Base-by-base conservation (phyloP, 2,797 vertebrate genomes). In the Oryzias sinensis region DNA sequence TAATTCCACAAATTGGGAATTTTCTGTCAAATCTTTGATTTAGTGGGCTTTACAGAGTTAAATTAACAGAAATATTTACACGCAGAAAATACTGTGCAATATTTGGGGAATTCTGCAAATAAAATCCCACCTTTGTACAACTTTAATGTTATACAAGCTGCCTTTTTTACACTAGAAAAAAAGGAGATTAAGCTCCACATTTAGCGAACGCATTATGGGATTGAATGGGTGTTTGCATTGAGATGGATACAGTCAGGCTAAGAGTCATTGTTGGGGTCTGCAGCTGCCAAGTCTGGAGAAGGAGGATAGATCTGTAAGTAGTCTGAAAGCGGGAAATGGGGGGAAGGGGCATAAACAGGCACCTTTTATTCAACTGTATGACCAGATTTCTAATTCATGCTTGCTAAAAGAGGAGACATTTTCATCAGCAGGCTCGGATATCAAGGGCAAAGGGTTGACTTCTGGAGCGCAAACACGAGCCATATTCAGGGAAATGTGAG, bases 201-300 rank as follows among this genome's bases (percentile, higher is more conserved):
- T 75, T 69, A 44, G 69, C 25, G 48, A 49, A 62, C 22, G 53
- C 49, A 74, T 67, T 59, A 50, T 29, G 52, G 41, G 42, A 69
- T 59, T 63, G 67, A 76, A 75, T 76, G 53, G 59, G 53, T 60
- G 65, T 53, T 53, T 49, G 27, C 54, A 76, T 54, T 65, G 56
- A 76, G 65, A 48, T 57, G 62, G 70, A 62, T 62, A 48, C 47
- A 70, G 65, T 72, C 51, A 54, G 60, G 66, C 72, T 53, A 57
- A 61, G 82, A 66, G 66, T 73, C 74, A 73, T 77, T 74, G 65
- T 73, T 57, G 44, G 43, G 72, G 62, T 77, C 62, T 62, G 70
- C 74, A 81, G 77, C 81, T 82, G 74, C 75, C 81, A 82, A 50
- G 54, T 80, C 67, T 70, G 55, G 22, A 63, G 61, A 74, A 62